Evolutionary conservation across 2,888 invertebrate genomes (phyloP).

Genomic region (Rhingia campestris): DNA sequence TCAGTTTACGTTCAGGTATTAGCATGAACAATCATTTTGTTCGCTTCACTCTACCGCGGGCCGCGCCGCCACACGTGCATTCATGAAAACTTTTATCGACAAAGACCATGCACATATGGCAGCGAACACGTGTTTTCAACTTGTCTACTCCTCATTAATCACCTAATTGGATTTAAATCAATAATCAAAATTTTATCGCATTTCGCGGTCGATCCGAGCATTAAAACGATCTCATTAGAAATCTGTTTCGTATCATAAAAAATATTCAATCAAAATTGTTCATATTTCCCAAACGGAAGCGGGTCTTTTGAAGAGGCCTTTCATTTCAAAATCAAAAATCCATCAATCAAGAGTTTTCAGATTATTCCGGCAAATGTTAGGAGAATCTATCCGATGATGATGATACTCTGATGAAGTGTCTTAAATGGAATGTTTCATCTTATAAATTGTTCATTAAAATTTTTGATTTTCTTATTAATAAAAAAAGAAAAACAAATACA

Average conservation of each 20-base stretch:
- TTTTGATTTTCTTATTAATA: conserved; percentile 51
- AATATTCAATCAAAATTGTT: conserved; percentile 32
- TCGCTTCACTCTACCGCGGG: too few species aligned
- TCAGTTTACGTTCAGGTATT: too few species aligned
- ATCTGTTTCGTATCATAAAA: conserved; percentile 41
- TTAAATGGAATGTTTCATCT: conserved; percentile 17
- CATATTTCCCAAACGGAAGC: not conserved
- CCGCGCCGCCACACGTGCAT: too few species aligned
- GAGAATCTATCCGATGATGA: not conserved
- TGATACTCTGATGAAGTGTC: too few species aligned
- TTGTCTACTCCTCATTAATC: too few species aligned
- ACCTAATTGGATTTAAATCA: too few species aligned
- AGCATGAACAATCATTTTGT: too few species aligned
- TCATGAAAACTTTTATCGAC: too few species aligned
- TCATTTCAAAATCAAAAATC: conserved; percentile 11
- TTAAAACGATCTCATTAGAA: conserved; percentile 22
- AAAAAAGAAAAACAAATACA: too few species aligned
- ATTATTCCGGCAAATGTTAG: not conserved
- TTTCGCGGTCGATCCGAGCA: not conserved
- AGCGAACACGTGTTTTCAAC: too few species aligned
- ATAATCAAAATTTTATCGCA: too few species aligned
- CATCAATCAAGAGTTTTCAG: not conserved
- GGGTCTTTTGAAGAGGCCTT: conserved; percentile 16
- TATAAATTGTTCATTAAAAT: conserved; percentile 51
- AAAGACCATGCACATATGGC: too few species aligned